Evolutionary conservation across 2,797 vertebrate species (phyloP).

Genomic region (Hemitrygon akajei): DNA sequence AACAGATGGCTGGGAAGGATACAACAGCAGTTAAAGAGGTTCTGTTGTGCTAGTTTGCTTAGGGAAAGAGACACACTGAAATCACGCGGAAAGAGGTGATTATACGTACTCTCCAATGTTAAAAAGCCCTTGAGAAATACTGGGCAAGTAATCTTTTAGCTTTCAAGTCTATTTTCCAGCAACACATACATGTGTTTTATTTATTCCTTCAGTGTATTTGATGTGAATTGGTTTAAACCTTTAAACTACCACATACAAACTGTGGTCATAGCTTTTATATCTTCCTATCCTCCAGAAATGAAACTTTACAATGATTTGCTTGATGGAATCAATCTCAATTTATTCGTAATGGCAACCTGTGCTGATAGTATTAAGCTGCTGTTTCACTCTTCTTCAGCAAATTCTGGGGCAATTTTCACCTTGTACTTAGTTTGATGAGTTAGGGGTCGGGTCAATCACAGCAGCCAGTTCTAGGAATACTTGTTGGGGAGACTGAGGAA

Average conservation of each 20-base stretch:
- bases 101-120: neutral
- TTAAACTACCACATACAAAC: too few relatives aligned
- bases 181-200: neutral
- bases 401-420: neutral
- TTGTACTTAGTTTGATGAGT: neutral
- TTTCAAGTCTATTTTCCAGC: neutral
- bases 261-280: neutral
- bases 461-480: neutral
- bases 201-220: neutral
- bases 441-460: neutral
- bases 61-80: neutral
- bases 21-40: neutral
- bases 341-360: neutral
- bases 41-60: neutral
- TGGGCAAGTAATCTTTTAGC: neutral
- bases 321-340: neutral
- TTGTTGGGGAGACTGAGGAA: too few relatives aligned
- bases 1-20: neutral
- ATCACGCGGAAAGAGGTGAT: neutral
- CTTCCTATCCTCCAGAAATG: neutral
- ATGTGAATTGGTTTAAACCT: constrained; percentile 5
- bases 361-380: neutral
- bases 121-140: too few relatives aligned
- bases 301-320: neutral
- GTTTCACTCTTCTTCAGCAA: neutral